Conservation (phyloP, 2,888 invertebrate genomes). For the Peribatodes rhomboidaria region DNA sequence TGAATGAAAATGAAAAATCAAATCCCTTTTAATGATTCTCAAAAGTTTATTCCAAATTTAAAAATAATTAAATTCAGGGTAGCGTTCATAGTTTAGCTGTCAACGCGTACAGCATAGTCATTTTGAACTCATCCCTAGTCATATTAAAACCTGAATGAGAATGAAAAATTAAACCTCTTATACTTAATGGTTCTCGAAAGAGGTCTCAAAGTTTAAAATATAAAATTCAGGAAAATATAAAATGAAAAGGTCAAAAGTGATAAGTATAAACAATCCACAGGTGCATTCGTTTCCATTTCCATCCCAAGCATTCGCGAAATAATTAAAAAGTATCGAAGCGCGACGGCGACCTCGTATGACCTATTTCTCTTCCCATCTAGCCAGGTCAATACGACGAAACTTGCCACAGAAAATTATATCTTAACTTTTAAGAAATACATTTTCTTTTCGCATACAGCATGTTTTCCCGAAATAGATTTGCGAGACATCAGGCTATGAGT, state of each 20-base stretch:
- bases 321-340: conserved; percentile 73
- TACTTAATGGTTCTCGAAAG: too few relatives aligned
- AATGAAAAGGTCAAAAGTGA: conserved; percentile 1
- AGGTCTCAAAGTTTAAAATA: neutral
- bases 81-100: neutral
- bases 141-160: neutral
- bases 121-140: neutral
- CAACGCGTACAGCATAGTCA: too few relatives aligned
- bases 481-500: conserved; percentile 67
- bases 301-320: conserved; percentile 51
- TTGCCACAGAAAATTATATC: conserved; percentile 46
- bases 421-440: conserved; percentile 38
- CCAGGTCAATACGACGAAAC: conserved; percentile 63
- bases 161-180: too few relatives aligned
- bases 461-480: conserved; percentile 69
- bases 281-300: conserved; percentile 47
- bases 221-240: neutral
- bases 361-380: conserved; percentile 71
- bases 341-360: conserved; percentile 72
- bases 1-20: too few relatives aligned
- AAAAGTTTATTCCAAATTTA: neutral
- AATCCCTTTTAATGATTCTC: too few relatives aligned
- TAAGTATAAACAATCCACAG: conserved; percentile 49
- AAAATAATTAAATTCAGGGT: neutral
- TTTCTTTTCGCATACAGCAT: conserved; percentile 28